phyloP scores from a whole-genome alignment of 2,888 invertebrate species.

The Drosophila austrosaltans region DNA sequence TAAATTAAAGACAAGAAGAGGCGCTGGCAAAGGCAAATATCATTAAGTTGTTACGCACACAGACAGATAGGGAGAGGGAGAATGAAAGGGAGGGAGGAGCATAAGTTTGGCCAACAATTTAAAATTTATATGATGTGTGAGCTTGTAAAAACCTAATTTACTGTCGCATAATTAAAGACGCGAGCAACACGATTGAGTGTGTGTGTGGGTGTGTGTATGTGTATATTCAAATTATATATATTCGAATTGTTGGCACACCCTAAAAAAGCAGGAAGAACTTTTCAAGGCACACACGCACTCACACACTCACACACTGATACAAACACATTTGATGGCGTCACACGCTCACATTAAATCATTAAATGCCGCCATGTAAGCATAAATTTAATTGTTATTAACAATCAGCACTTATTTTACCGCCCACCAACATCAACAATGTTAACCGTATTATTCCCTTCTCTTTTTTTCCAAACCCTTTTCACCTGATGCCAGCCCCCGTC shows the following conservation, averaged over 20 bases:
- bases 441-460: slow-evolving; percentile 1
- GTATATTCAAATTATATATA: slow-evolving; percentile 47
- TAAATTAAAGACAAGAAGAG: slow-evolving; percentile 71
- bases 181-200: slow-evolving; percentile 43
- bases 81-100: slow-evolving; percentile 14
- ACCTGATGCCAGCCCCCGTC: slow-evolving; percentile 30
- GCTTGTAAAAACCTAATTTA: slow-evolving; percentile 80
- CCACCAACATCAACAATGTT: slow-evolving; percentile 10
- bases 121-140: slow-evolving; percentile 78
- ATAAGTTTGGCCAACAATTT: slow-evolving; percentile 59
- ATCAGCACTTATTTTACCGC: slow-evolving; percentile 63
- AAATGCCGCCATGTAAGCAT: slow-evolving; percentile 77
- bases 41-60: slow-evolving; percentile 65
- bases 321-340: slow-evolving; percentile 39
- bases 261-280: slow-evolving; percentile 15
- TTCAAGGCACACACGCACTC: not conserved
- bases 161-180: slow-evolving; percentile 80
- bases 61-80: not conserved
- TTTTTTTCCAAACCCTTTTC: slow-evolving; percentile 17
- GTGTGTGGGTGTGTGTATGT: slow-evolving; percentile 28
- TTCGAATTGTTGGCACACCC: slow-evolving; percentile 44
- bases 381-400: slow-evolving; percentile 80
- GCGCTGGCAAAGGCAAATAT: slow-evolving; percentile 63
- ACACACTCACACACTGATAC: slow-evolving; percentile 4
- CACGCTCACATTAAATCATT: slow-evolving; percentile 73